These are phyloP conservation scores for Indri indri DNA, from an alignment of 2,113 vertebrate species.

Conservation along the genomic window DNA sequence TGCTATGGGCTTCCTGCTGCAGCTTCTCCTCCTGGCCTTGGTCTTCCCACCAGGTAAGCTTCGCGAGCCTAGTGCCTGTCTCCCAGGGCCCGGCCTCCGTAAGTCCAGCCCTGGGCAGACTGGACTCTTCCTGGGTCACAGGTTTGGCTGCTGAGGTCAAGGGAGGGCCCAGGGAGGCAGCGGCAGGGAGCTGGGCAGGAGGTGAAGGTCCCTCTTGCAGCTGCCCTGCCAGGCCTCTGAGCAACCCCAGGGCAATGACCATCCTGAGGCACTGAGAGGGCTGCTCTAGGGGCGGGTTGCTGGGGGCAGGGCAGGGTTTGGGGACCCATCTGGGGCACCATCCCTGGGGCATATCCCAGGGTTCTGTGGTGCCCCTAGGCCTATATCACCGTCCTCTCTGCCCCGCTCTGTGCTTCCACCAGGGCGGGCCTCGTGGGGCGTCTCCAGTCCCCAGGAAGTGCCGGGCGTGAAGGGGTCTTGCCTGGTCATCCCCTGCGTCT, in stretches of 20 bases:
- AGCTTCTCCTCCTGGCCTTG: conserved; percentile 14
- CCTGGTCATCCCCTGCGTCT: conserved; percentile 81
- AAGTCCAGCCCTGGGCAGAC: background rate
- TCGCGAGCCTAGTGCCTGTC: background rate
- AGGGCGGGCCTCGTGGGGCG: conserved; percentile 71
- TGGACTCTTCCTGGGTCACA: background rate
- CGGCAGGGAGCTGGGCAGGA: background rate
- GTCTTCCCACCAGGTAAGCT: conserved; percentile 33
- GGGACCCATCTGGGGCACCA: background rate
- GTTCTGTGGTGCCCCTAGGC: background rate
- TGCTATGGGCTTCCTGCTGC: conserved; percentile 42
- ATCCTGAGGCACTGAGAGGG: too few species aligned
- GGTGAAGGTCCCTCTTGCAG: background rate
- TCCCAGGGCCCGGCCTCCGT: rapidly evolving
- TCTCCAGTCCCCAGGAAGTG: conserved; percentile 63
- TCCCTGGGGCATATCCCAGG: background rate
- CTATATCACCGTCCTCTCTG: background rate
- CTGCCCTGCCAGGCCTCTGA: background rate
- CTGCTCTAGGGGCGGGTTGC: background rate
- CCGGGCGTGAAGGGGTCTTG: conserved; percentile 73
- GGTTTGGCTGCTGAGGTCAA: background rate
- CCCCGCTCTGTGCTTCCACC: background rate
- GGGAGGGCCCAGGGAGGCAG: background rate
- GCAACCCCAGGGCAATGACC: background rate
- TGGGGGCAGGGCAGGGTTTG: background rate